Conservation (phyloP, 2,888 invertebrate genomes). For the Halictus ligatus region DNA sequence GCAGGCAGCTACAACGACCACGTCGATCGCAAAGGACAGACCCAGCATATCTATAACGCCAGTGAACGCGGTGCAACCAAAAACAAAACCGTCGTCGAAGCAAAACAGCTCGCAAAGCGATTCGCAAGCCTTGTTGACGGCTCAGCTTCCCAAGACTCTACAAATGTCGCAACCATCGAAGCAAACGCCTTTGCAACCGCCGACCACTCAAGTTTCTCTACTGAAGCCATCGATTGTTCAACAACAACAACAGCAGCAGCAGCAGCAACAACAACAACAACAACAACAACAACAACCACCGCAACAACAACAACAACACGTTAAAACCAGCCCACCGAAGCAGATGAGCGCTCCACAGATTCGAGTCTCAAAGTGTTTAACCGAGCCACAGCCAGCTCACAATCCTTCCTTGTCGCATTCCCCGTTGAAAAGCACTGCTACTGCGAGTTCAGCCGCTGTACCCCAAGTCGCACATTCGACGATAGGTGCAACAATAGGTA, state of each 20-base stretch:
- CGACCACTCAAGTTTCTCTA: conserved; percentile 75
- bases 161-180: conserved; percentile 67
- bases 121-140: conserved; percentile 49
- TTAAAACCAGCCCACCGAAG: conserved; percentile 68
- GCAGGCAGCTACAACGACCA: conserved; percentile 74
- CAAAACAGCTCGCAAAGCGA: conserved; percentile 60
- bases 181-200: conserved; percentile 55
- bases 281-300: conserved; percentile 75
- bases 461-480: conserved; percentile 71
- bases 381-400: conserved; percentile 79
- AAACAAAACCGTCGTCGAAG: conserved; percentile 64
- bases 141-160: conserved; percentile 70
- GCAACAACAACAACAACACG: conserved; percentile 70
- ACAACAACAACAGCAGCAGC: conserved; percentile 69
- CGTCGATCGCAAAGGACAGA: conserved; percentile 83
- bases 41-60: conserved; percentile 85
- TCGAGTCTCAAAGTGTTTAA: conserved; percentile 77
- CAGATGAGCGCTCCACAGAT: conserved; percentile 75
- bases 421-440: conserved; percentile 64
- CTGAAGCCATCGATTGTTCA: conserved; percentile 76
- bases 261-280: conserved; percentile 75
- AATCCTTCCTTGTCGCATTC: conserved; percentile 73
- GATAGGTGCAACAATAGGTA: conserved; percentile 64
- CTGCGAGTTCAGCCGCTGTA: conserved; percentile 56
- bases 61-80: conserved; percentile 68